Evolutionary conservation across 2,888 invertebrate genomes (phyloP).

Genomic region (Mesorhabditis belari): DNA sequence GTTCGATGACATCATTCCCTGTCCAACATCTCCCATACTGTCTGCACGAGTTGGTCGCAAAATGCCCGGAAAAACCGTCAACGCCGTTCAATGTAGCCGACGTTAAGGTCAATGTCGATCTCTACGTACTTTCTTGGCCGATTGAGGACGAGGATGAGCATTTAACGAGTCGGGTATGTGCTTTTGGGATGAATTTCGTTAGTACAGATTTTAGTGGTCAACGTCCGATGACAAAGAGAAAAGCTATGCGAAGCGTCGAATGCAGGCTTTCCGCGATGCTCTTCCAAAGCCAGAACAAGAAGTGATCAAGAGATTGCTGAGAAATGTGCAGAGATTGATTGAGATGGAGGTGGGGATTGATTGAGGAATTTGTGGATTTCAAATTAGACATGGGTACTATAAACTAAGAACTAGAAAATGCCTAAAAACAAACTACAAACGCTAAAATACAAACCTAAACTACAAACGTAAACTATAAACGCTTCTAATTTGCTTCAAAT

Average conservation of each 20-base stretch:
- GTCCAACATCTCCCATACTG: conserved; percentile 25
- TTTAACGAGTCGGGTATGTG: too few relatives aligned
- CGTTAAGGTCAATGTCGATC: conserved; percentile 17
- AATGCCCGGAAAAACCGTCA: conserved; percentile 11
- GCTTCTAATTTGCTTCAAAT: too few relatives aligned
- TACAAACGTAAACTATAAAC: too few relatives aligned
- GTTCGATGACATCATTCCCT: conserved; percentile 16
- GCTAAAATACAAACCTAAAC: too few relatives aligned
- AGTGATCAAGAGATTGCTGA: conserved; percentile 10
- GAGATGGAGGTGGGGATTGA: conserved; percentile 13
- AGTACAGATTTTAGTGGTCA: background rate
- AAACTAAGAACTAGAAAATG: background rate
- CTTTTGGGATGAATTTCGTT: background rate
- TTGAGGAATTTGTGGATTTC: background rate
- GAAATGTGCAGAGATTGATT: conserved; percentile 12
- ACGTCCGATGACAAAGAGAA: background rate
- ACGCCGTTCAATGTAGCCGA: background rate
- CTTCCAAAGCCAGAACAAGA: conserved; percentile 2
- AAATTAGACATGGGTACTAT: background rate
- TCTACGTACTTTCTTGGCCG: conserved; percentile 35
- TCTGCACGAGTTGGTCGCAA: conserved; percentile 8
- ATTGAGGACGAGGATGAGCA: conserved; percentile 1
- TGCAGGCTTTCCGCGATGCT: conserved; percentile 3
- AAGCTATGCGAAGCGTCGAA: conserved; percentile 1
- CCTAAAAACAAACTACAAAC: background rate